A percentile compares a stretch with the other conserved stretches of the same genome.
These are phyloP conservation scores for Cosmopolites sordidus DNA, from an alignment of 2,888 invertebrate species.

Conservation along the genomic window DNA sequence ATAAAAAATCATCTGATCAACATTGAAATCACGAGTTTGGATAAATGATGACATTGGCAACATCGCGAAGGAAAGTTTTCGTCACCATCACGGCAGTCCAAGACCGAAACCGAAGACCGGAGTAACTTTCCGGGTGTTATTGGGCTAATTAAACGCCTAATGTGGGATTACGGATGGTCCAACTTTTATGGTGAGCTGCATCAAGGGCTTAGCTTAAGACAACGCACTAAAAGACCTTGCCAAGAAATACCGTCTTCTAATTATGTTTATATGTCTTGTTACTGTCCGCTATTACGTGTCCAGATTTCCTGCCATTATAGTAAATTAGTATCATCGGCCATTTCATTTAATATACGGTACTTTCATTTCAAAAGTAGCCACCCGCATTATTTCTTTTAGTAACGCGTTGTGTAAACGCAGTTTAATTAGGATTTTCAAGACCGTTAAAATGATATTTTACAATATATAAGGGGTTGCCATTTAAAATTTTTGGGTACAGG, in stretches of 20 bases:
- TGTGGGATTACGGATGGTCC: conserved; percentile 24
- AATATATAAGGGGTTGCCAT: no score
- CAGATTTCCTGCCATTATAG: neutral
- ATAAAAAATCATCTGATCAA: no score
- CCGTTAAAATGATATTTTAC: no score
- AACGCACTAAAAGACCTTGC: conserved; percentile 11
- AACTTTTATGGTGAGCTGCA: conserved; percentile 28
- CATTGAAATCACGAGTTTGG: no score
- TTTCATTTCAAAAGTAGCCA: no score
- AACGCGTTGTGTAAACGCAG: no score
- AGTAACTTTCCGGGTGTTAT: conserved; percentile 15
- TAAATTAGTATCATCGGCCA: neutral
- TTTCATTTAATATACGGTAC: no score
- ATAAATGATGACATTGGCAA: conserved; percentile 10
- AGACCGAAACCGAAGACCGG: conserved; percentile 6
- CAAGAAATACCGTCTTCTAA: neutral
- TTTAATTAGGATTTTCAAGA: no score
- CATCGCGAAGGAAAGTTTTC: conserved; percentile 4
- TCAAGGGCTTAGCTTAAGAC: conserved; percentile 24
- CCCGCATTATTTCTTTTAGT: no score
- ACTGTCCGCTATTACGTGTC: neutral
- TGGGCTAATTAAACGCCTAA: conserved; percentile 28
- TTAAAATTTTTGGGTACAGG: no score
- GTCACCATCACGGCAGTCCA: conserved; percentile 1
- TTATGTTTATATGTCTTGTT: neutral